phyloP scores from a whole-genome alignment of 2,888 invertebrate species.

The Pasiphila rectangulata region DNA sequence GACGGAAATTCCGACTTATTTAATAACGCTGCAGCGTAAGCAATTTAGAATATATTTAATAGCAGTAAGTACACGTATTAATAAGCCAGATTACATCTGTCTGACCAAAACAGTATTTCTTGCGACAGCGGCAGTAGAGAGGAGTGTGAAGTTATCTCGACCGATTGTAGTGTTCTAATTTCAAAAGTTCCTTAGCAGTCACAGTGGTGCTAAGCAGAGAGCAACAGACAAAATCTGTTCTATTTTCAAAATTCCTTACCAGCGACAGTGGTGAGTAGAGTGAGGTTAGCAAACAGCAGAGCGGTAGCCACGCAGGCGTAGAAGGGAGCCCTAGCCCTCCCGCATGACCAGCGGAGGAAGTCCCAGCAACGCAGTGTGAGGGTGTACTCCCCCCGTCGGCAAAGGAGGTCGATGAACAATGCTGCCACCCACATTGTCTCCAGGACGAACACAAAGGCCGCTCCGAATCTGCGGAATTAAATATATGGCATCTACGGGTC shows the following conservation, averaged over 20 bases:
- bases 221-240: too few relatives aligned
- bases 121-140: too few relatives aligned
- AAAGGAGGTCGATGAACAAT: slow-evolving; percentile 68
- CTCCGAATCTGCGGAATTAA: slow-evolving; percentile 51
- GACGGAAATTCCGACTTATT: too few relatives aligned
- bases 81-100: too few relatives aligned
- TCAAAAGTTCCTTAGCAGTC: neutral
- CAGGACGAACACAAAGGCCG: slow-evolving; percentile 61
- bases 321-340: slow-evolving; percentile 67
- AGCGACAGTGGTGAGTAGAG: slow-evolving; percentile 60
- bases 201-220: neutral
- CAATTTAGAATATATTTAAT: too few relatives aligned
- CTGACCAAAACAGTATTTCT: too few relatives aligned
- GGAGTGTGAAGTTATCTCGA: too few relatives aligned
- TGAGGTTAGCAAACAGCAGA: slow-evolving; percentile 66
- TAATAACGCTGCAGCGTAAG: too few relatives aligned
- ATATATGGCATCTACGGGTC: too few relatives aligned
- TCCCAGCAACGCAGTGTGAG: slow-evolving; percentile 71
- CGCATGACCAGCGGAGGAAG: slow-evolving; percentile 72
- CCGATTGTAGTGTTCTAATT: too few relatives aligned
- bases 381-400: slow-evolving; percentile 70
- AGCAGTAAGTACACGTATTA: too few relatives aligned
- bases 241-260: too few relatives aligned
- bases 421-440: slow-evolving; percentile 78
- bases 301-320: slow-evolving; percentile 74